These are phyloP conservation scores for Semotilus atromaculatus DNA, from an alignment of 2,797 vertebrate species.

Conservation along the genomic window DNA sequence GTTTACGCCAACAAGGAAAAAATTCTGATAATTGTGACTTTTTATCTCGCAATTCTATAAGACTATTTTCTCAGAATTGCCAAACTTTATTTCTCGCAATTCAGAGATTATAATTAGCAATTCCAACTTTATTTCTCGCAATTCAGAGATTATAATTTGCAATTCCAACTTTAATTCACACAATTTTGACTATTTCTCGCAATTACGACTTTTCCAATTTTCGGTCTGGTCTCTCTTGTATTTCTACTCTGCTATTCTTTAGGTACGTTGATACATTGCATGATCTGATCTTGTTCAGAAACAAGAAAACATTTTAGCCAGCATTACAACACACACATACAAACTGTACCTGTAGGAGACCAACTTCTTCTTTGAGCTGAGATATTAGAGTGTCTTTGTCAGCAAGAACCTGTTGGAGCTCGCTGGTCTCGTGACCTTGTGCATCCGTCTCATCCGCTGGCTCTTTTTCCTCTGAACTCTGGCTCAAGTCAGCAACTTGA, in stretches of 20 bases:
- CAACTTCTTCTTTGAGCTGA: slow-evolving; percentile 80
- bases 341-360: slow-evolving; percentile 88
- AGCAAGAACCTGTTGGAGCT: slow-evolving; percentile 75
- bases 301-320: neutral
- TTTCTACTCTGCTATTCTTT: neutral
- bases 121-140: too few species aligned
- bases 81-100: neutral
- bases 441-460: slow-evolving; percentile 58
- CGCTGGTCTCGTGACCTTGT: slow-evolving; percentile 65
- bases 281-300: neutral
- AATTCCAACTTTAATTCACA: too few species aligned
- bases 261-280: too few species aligned
- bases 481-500: slow-evolving; percentile 71
- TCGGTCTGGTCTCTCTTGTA: too few species aligned
- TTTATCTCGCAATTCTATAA: neutral
- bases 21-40: neutral
- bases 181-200: neutral
- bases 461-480: slow-evolving; percentile 72
- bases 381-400: slow-evolving; percentile 84
- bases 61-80: too few species aligned
- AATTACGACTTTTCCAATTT: neutral
- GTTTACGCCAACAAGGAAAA: neutral
- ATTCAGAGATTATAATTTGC: too few species aligned
- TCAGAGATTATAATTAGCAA: neutral
- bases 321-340: too few species aligned